Percentiles rank a stretch among this genome's conserved stretches.
These are phyloP conservation scores for Melinopterus prodromus DNA, from an alignment of 2,888 invertebrate genomes.

Conservation along the genomic window DNA sequence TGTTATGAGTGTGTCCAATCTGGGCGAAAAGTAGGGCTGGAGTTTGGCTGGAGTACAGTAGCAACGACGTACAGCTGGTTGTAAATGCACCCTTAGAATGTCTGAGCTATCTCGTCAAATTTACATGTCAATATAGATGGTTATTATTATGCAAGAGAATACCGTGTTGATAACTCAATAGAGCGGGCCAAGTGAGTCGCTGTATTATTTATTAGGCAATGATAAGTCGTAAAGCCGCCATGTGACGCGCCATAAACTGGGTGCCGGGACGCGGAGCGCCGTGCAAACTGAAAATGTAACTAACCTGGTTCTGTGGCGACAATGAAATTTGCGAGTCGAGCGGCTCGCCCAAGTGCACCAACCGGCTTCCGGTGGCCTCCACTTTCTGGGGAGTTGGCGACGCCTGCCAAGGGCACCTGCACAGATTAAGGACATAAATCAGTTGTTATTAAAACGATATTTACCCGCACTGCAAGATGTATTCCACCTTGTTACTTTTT, in stretches of 20 bases:
- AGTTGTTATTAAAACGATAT: slow-evolving; percentile 53
- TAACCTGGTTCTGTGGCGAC: slow-evolving; percentile 8
- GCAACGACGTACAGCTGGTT: too few species aligned
- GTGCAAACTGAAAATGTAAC: not conserved
- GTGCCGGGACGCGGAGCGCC: not conserved
- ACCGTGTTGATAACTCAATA: not conserved
- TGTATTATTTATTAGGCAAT: not conserved
- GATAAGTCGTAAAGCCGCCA: not conserved
- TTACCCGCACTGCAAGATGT: slow-evolving; percentile 35
- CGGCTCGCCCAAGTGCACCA: not conserved
- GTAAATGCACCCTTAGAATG: not conserved
- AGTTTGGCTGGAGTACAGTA: too few species aligned
- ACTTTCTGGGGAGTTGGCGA: slow-evolving; percentile 10
- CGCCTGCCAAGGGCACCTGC: slow-evolving; percentile 51
- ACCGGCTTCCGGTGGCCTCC: not conserved
- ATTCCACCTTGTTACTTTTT: slow-evolving; percentile 4
- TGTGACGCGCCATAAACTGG: slow-evolving; percentile 4
- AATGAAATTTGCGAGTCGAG: not conserved
- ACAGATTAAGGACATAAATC: slow-evolving; percentile 52
- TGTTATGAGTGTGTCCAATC: too few species aligned
- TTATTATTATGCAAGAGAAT: not conserved
- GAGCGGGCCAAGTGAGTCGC: not conserved
- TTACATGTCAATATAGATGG: not conserved
- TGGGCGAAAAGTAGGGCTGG: too few species aligned
- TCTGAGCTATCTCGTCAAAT: not conserved